Base-by-base conservation (phyloP, 2,113 vertebrate species). In the Pelecanoides urinatrix region DNA sequence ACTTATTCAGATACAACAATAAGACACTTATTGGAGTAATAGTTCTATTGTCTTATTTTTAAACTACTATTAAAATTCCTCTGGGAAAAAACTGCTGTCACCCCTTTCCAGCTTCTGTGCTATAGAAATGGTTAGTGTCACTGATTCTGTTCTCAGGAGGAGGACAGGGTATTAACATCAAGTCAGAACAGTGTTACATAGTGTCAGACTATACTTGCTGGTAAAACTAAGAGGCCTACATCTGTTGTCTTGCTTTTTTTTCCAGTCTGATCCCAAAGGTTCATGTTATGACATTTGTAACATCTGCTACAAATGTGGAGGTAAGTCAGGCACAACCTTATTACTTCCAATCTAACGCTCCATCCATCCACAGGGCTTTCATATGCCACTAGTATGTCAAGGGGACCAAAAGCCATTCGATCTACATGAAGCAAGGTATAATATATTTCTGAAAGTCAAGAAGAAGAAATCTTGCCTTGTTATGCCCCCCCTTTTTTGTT, bases 321-420 rank as follows among this genome's bases (percentile, higher is more conserved):
- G 95, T 97, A 98, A 98, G 96, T 97, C 97, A 98, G 95, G 94
- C 97, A 98, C 96, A 97, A 94, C 91, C 95, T 97, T 97, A 97
- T 97, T 97, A 96, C 96, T 97, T 98, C 96, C 93, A 97, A 95
- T 90, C 97, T 97, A 97, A 97, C 90, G 68, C 90, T 97, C 92
- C 92, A 96, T 93, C 91, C 97, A 95, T 91, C 95, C 96, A 95
- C 68, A 23, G 85, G 96, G 97, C 90, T 97, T 97, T 96, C 94
- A 78, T 59, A 93, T 90, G 96, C 84, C 91, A 94, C 88, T 68
- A 45, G 90, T 70, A 83, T 11, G 26, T 94, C 93, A 96, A 91
- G 56, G 58, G 74, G 32, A 92, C 95, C 85, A 77, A 95, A 95
- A 96, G 77, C 90, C 74, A 11, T 29, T 78, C 58, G 2, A 81